Conservation (phyloP, 2,113 vertebrate species). For the Pteronura brasiliensis region DNA sequence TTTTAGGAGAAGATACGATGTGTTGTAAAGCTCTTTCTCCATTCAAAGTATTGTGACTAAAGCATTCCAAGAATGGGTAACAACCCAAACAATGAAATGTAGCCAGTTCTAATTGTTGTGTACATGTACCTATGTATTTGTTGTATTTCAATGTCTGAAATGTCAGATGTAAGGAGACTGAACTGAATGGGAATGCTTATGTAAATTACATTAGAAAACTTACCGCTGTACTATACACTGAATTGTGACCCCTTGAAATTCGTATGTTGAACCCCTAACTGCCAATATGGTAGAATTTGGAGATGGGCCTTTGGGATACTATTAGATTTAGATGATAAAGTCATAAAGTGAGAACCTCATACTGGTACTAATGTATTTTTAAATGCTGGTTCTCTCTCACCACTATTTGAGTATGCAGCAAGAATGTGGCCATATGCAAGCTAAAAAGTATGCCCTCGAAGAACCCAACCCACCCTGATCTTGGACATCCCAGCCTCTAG, state of each 20-base stretch:
- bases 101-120: background rate
- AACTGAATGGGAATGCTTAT: background rate
- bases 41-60: background rate
- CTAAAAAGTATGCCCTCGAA: background rate
- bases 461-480: background rate
- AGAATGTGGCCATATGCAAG: background rate
- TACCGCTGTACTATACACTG: background rate
- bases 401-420: background rate
- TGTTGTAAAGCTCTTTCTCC: background rate
- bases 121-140: background rate
- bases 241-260: background rate
- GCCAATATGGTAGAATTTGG: background rate
- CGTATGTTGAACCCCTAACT: background rate
- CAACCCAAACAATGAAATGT: background rate
- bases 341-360: background rate
- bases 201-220: background rate
- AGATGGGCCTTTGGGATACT: background rate
- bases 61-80: background rate
- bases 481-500: background rate
- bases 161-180: background rate
- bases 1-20: background rate
- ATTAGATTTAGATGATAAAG: background rate
- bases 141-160: background rate
- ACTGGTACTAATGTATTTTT: background rate
- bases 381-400: background rate